Percentiles rank a stretch among this genome's conserved stretches.
Evolutionary conservation across 2,113 vertebrate genomes (phyloP).

Genomic region (Colius striatus): DNA sequence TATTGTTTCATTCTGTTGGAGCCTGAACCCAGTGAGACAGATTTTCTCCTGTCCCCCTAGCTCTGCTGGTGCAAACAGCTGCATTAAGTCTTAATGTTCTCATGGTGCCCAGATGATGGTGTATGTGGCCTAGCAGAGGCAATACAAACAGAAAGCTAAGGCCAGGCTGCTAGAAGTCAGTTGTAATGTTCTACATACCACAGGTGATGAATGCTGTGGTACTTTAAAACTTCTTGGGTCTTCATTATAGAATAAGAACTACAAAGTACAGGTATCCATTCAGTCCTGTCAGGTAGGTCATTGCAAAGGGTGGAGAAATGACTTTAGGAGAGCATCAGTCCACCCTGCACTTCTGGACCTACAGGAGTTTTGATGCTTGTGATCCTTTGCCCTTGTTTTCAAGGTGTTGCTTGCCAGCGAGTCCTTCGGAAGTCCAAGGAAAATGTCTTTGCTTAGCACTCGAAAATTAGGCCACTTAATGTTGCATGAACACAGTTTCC

Average conservation of each 20-base stretch:
- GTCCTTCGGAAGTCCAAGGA: neutral
- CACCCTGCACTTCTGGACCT: neutral
- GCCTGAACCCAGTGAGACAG: neutral
- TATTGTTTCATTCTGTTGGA: neutral
- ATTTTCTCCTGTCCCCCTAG: neutral
- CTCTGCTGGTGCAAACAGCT: neutral
- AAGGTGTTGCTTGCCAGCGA: neutral
- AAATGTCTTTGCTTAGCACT: neutral
- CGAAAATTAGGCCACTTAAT: constrained; percentile 36
- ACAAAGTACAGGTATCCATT: fast-evolving
- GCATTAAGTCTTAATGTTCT: neutral
- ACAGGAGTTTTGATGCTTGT: neutral
- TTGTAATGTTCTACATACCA: neutral
- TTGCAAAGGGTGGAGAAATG: neutral
- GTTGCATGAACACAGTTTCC: constrained; percentile 36
- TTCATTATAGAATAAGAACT: neutral
- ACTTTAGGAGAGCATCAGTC: neutral
- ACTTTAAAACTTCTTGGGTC: neutral
- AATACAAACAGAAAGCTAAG: neutral
- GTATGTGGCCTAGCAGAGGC: neutral
- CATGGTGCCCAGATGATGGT: fast-evolving
- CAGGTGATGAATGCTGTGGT: neutral
- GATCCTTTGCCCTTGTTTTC: neutral
- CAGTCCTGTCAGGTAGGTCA: fast-evolving
- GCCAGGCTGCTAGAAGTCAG: neutral